phyloP scores from a whole-genome alignment of 1,140 invertebrate genomes.

The Drosophila watanabei region DNA sequence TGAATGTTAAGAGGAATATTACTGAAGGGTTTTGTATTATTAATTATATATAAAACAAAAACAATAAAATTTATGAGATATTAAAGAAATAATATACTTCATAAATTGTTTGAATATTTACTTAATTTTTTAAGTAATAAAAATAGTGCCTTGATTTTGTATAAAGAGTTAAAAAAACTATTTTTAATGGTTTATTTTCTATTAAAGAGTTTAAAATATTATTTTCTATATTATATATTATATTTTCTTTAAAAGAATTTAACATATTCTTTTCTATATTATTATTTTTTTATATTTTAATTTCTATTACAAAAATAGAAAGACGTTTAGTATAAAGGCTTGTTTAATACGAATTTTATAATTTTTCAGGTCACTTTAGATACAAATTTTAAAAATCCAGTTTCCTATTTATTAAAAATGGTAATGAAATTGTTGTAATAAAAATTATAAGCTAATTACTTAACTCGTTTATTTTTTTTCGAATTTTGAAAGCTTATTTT shows the following conservation, averaged over 20 bases:
- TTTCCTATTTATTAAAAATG: background rate
- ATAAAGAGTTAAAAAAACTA: background rate
- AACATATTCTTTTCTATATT: background rate
- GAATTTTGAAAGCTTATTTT: background rate
- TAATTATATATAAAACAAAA: too few species aligned
- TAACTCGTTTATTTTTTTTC: background rate
- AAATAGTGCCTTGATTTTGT: background rate
- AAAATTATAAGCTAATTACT: background rate
- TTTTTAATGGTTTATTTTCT: too few species aligned
- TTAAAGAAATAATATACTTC: background rate
- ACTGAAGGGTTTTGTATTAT: too few species aligned
- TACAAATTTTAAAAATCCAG: too few species aligned
- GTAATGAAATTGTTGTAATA: background rate
- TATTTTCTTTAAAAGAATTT: background rate
- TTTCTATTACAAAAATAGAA: background rate
- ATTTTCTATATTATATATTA: too few species aligned
- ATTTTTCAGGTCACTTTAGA: too few species aligned
- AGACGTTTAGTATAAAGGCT: background rate
- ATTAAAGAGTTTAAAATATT: background rate
- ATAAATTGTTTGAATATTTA: background rate
- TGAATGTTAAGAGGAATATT: too few species aligned
- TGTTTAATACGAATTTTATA: background rate
- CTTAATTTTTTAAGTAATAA: background rate
- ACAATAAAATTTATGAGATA: too few species aligned
- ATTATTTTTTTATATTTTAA: background rate